Base-by-base conservation (phyloP, 2,113 vertebrate species). In the Chaenocephalus aceratus region DNA sequence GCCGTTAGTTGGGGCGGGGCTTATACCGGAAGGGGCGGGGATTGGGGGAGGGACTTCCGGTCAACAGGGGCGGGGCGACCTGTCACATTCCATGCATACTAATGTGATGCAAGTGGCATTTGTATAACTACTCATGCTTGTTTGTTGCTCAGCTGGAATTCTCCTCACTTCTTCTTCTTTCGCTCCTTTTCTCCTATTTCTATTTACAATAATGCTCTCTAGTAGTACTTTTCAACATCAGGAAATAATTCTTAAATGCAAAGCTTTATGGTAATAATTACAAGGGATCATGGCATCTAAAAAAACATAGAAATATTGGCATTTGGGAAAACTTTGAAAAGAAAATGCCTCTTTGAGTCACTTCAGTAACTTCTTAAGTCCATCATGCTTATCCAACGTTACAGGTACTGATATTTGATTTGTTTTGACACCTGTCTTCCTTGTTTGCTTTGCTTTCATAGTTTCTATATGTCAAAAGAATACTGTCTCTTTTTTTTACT, bases 401-500 rank as follows among this genome's bases (percentile, higher is more conserved):
- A 53, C 45, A 73, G 30, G 13, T 58, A 61, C 71, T 36, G 30
- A 68, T 84, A 61, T 80, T n/a, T 49, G 68, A 80, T 77, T 70
- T 66, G 69, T 85, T 87, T 85, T 77, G 68, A 85, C 62, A 12
- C 74, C 63, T 67, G 51, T 63, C 58, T 52, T 30, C 75, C 70
- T 71, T 64, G 82, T 73, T 80, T 83, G 36, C 4, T 57, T 73
- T 72, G 57, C 54, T 73, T 69, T 75, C 72, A 78, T 73, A 21
- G 15, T 65, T 74, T 75, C 77, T 23, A 53, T 74, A 60, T 82
- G 63, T 76, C 72, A 71, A 16, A 52, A 67, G 46, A 11, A 59
- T 67, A 23, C 23, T 46, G 59, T n/a, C 11, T 81, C 52, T 52
- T 34, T 12, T 12, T 80, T 41, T 41, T 60, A 7, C 30, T 68